Percentiles rank a stretch among this genome's conserved stretches.
Evolutionary conservation across 2,888 invertebrate species (phyloP).

Genomic region (Drosophila barbarae): DNA sequence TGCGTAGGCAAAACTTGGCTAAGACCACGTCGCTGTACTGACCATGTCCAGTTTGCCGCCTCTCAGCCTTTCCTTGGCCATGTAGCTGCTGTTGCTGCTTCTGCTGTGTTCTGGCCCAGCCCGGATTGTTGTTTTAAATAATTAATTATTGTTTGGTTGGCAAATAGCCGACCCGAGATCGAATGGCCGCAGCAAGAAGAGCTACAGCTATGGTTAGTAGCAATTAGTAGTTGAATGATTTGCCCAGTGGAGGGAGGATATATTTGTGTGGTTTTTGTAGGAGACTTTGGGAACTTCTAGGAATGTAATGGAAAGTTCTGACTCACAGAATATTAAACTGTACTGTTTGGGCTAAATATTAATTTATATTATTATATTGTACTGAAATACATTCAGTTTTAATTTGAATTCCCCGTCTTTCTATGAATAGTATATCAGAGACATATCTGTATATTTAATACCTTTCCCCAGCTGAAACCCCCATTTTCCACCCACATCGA

Average conservation of each 20-base stretch:
- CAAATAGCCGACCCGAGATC: slow-evolving; percentile 56
- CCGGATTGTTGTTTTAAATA: slow-evolving; percentile 59
- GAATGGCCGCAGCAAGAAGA: slow-evolving; percentile 39
- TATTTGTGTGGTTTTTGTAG: not conserved
- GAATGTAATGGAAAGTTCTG: not conserved
- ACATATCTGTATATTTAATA: slow-evolving; percentile 7
- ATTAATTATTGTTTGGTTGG: slow-evolving; percentile 73
- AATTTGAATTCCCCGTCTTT: not conserved
- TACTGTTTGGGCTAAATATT: too few relatives aligned
- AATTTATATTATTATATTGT: not conserved
- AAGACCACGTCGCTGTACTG: slow-evolving; percentile 23
- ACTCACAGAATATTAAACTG: not conserved
- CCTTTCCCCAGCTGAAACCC: slow-evolving; percentile 9
- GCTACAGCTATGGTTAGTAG: slow-evolving; percentile 26
- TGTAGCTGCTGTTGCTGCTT: slow-evolving; percentile 14
- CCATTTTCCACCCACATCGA: slow-evolving; percentile 19
- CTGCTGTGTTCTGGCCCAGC: slow-evolving; percentile 31
- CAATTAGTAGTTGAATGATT: slow-evolving; percentile 43
- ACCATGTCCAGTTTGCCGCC: slow-evolving; percentile 24
- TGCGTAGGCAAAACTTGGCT: slow-evolving; percentile 74
- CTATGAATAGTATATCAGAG: not conserved
- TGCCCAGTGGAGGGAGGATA: slow-evolving; percentile 1
- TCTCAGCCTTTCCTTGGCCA: slow-evolving; percentile 12
- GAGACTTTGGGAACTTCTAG: not conserved
- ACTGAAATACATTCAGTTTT: not conserved